Conservation (phyloP, 30 jellyfish, hydroid and myxozoan genomes). For the Pelagia noctiluca region DNA sequence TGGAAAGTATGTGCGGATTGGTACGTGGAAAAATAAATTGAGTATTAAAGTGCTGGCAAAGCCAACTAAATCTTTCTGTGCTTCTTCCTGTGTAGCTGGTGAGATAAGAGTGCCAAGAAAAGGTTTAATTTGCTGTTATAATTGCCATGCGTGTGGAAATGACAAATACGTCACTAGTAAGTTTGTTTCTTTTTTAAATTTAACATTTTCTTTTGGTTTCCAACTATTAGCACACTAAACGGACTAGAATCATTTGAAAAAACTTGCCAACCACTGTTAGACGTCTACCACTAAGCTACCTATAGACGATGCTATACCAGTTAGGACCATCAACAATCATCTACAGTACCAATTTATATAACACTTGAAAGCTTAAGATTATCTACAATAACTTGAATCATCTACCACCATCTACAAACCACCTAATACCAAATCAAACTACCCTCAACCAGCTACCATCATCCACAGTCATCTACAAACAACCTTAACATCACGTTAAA, state of each 20-base stretch:
- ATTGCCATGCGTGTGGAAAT: conserved; percentile 58
- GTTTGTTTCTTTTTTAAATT: neutral
- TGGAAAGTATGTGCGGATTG: conserved; percentile 48
- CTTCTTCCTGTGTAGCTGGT: conserved; percentile 47
- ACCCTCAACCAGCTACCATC: no score
- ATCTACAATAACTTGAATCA: no score
- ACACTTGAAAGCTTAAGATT: no score
- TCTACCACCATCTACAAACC: no score
- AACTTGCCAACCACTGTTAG: no score
- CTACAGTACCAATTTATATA: no score
- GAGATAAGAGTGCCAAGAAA: conserved; percentile 24
- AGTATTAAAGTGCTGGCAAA: neutral
- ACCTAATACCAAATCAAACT: no score
- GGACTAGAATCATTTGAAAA: neutral
- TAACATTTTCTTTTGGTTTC: neutral
- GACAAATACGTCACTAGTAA: conserved; percentile 58
- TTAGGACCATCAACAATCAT: no score
- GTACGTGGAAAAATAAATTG: conserved; percentile 57
- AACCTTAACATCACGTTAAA: no score
- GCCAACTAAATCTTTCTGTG: conserved; percentile 52
- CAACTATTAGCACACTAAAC: neutral
- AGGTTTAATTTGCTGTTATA: conserved; percentile 65
- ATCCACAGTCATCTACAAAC: no score
- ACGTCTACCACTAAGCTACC: no score
- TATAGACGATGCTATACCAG: no score